phyloP scores from a whole-genome alignment of 2,888 invertebrate genomes.

The Acrocyrtus sp. region DNA sequence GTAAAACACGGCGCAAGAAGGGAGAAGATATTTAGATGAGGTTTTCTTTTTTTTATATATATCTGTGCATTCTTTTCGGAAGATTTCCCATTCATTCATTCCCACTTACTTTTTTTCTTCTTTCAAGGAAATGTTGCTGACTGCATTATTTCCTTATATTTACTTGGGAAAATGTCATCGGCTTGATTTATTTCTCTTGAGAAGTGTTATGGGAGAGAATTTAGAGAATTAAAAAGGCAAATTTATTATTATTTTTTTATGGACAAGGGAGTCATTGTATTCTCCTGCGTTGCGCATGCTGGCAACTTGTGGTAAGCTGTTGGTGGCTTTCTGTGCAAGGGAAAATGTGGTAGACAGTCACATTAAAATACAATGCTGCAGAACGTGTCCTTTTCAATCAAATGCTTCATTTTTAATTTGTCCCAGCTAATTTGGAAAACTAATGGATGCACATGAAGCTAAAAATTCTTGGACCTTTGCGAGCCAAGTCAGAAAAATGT shows the following conservation, averaged over 20 bases:
- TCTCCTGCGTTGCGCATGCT: background rate
- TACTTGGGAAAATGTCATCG: conserved; percentile 47
- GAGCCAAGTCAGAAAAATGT: no score
- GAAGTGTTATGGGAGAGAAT: conserved; percentile 49
- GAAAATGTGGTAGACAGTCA: conserved; percentile 31
- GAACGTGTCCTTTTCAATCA: conserved; percentile 58
- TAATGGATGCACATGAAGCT: conserved; percentile 54
- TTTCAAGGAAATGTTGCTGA: conserved; percentile 46
- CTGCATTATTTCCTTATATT: conserved; percentile 47
- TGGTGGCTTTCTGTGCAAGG: conserved; percentile 23
- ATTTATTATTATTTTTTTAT: conserved; percentile 30
- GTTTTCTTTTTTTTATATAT: no score
- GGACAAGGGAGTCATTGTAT: conserved; percentile 27
- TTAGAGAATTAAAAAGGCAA: conserved; percentile 40
- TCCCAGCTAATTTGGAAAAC: conserved; percentile 55
- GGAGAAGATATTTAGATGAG: no score
- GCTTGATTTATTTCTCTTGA: conserved; percentile 44
- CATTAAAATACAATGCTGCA: conserved; percentile 51
- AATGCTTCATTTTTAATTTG: conserved; percentile 56
- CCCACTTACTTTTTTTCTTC: conserved; percentile 16
- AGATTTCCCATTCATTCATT: conserved; percentile 51
- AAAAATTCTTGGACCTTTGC: no score
- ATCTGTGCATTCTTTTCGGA: conserved; percentile 49
- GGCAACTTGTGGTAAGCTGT: conserved; percentile 23
- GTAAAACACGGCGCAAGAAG: conserved; percentile 10